Evolutionary conservation across 2,113 vertebrate genomes (phyloP).

Genomic region (Orcinus orca): DNA sequence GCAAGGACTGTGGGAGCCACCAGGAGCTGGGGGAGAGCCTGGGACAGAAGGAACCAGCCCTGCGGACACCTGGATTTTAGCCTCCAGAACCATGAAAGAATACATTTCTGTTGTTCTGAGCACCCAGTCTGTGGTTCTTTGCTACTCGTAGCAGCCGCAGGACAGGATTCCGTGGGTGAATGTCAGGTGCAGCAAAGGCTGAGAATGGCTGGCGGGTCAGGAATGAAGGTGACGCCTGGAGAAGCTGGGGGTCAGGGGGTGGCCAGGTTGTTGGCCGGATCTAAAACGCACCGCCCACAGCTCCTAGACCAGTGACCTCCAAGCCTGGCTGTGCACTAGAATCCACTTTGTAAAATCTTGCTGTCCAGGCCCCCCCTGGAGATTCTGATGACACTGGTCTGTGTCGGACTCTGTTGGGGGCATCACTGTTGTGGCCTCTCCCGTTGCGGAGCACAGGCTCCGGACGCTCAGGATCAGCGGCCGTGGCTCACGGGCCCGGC

Average conservation of each 20-base stretch:
- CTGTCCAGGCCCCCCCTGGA: not conserved
- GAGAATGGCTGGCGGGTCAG: rapidly evolving
- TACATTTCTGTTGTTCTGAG: not conserved
- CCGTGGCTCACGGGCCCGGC: too few relatives aligned
- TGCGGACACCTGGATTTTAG: rapidly evolving
- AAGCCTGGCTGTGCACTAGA: not conserved
- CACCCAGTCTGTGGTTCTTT: not conserved
- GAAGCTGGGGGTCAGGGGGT: not conserved
- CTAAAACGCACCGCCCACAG: not conserved
- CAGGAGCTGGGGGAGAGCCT: not conserved
- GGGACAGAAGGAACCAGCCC: not conserved
- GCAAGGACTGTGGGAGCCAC: rapidly evolving
- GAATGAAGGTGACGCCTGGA: too few relatives aligned
- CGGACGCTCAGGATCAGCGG: too few relatives aligned
- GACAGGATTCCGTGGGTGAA: rapidly evolving
- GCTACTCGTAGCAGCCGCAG: not conserved
- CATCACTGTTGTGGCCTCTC: too few relatives aligned
- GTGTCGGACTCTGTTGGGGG: not conserved
- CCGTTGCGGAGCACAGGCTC: too few relatives aligned
- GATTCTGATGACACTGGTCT: not conserved
- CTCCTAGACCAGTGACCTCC: rapidly evolving
- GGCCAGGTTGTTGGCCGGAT: not conserved
- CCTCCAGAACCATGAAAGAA: not conserved
- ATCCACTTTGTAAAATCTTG: not conserved
- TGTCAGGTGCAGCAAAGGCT: not conserved